phyloP scores from a whole-genome alignment of 2,113 vertebrate species.

The Cheirogaleus medius region DNA sequence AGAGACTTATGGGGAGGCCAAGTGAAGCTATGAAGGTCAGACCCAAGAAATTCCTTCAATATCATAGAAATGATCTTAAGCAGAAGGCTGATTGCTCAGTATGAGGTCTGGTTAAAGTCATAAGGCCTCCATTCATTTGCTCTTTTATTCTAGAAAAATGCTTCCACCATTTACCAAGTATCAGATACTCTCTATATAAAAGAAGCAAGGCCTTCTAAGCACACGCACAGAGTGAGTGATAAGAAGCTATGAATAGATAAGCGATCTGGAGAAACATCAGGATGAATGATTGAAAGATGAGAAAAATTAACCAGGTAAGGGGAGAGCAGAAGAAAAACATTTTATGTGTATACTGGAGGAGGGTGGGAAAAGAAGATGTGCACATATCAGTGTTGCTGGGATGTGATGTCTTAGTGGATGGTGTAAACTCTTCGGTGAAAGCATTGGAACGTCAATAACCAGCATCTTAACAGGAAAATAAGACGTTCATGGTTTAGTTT shows the following conservation, averaged over 20 bases:
- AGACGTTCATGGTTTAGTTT: not conserved
- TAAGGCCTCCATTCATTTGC: not conserved
- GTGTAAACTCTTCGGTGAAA: not conserved
- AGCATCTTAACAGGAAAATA: not conserved
- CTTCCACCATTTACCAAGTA: not conserved
- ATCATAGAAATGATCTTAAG: not conserved
- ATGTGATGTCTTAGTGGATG: not conserved
- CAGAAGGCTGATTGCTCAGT: not conserved
- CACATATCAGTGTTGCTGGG: not conserved
- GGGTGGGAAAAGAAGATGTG: not conserved
- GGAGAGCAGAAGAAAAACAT: not conserved
- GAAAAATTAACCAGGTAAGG: not conserved
- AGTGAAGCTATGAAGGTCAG: conserved; percentile 6
- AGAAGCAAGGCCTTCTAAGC: not conserved
- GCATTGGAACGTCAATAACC: not conserved
- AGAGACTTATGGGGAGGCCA: not conserved
- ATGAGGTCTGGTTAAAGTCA: not conserved
- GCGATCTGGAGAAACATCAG: not conserved
- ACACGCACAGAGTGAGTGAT: not conserved
- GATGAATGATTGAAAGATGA: not conserved
- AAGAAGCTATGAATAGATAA: not conserved
- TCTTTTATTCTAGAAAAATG: not conserved
- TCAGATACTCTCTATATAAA: not conserved
- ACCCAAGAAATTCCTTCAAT: not conserved
- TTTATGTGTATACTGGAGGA: not conserved